phyloP scores from a whole-genome alignment of 2,797 vertebrate genomes.

The Momotus momota region DNA sequence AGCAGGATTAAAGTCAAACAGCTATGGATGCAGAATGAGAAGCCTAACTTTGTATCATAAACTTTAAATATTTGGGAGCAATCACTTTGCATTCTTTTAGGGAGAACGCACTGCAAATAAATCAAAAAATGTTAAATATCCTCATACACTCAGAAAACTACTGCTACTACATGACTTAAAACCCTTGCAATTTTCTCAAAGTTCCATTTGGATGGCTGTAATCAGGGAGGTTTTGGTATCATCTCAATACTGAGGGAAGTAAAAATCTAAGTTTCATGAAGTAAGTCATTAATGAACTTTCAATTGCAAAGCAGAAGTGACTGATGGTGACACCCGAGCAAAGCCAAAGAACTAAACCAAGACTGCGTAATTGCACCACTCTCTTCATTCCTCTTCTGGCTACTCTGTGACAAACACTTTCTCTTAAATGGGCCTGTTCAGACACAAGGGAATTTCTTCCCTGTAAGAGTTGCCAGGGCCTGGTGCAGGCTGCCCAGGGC shows the following conservation, averaged over 20 bases:
- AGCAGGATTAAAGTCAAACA: background rate
- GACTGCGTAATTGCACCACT: background rate
- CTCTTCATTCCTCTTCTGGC: background rate
- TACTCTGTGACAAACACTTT: background rate
- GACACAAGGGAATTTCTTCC: background rate
- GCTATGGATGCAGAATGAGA: background rate
- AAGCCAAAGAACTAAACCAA: background rate
- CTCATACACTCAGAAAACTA: background rate
- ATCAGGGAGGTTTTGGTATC: background rate
- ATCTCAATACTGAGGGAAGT: background rate
- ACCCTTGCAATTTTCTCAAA: background rate
- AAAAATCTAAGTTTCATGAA: background rate
- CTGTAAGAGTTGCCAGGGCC: too few relatives aligned
- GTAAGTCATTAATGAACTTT: background rate
- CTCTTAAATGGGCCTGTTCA: background rate
- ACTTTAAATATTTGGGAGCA: background rate
- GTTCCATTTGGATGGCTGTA: background rate
- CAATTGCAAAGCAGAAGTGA: background rate
- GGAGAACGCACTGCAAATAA: background rate
- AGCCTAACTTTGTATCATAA: background rate
- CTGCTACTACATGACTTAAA: background rate
- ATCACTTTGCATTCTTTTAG: background rate
- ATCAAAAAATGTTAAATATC: background rate
- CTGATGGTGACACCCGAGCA: background rate
- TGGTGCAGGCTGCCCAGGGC: too few relatives aligned